These are phyloP conservation scores for Cetoscarus ocellatus DNA, from an alignment of 2,797 vertebrate species.

Conservation along the genomic window DNA sequence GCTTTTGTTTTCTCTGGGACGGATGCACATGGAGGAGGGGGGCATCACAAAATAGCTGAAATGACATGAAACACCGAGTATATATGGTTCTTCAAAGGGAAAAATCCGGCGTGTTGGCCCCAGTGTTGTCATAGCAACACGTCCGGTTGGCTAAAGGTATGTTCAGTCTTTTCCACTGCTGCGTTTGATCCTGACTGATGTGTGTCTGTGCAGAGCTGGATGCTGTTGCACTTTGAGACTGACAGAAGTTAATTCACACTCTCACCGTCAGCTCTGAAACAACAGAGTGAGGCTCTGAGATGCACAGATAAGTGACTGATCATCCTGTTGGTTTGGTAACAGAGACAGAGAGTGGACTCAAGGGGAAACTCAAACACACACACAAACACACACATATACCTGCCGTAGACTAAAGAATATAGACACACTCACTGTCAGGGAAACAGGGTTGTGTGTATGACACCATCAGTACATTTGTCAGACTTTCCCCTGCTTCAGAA, in stretches of 20 bases:
- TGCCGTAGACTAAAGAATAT: background rate
- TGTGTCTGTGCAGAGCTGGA: slow-evolving; percentile 1
- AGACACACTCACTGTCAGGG: background rate
- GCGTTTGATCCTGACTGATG: background rate
- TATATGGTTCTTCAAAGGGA: too few species aligned
- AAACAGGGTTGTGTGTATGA: slow-evolving; percentile 23
- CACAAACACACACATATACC: slow-evolving; percentile 14
- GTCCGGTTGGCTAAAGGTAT: background rate
- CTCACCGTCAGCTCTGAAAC: slow-evolving; percentile 46
- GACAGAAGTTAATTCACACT: slow-evolving; percentile 37
- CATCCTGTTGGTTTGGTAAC: slow-evolving; percentile 64
- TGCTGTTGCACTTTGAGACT: slow-evolving; percentile 9
- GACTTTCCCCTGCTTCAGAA: slow-evolving; percentile 13
- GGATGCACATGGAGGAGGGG: too few species aligned
- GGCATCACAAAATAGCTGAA: too few species aligned
- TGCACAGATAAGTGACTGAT: slow-evolving; percentile 43
- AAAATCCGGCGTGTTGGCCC: background rate
- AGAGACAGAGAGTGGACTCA: slow-evolving; percentile 14
- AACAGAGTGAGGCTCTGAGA: slow-evolving; percentile 38
- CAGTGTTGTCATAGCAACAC: background rate
- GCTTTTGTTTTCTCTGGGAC: too few species aligned
- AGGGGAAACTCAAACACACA: too few species aligned
- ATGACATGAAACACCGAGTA: too few species aligned
- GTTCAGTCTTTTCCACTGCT: background rate
- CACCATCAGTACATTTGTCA: slow-evolving; percentile 17